A percentile compares a stretch with the other conserved stretches of the same genome.
Conservation (phyloP, 2,888 invertebrate genomes). For the Polymixis lichenea region DNA sequence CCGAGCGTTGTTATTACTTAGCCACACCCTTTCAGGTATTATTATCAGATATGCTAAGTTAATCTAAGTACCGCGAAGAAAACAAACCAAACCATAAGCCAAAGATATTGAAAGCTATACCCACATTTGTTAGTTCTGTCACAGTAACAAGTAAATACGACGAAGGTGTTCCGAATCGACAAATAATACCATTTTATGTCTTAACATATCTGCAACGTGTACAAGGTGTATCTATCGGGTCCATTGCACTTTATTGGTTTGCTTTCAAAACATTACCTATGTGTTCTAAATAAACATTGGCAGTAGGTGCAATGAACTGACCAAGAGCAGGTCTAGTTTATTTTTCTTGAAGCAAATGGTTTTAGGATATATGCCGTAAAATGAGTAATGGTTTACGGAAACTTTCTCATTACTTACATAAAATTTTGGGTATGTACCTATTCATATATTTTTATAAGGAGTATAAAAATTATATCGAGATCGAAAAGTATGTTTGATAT, state of each 20-base stretch:
- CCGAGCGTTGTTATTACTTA: no score
- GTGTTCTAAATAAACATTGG: conserved; percentile 78
- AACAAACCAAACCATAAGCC: background rate
- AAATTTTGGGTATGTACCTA: conserved; percentile 43
- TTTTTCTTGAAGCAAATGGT: conserved; percentile 72
- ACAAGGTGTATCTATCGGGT: conserved; percentile 75
- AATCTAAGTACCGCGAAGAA: background rate
- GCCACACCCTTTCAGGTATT: no score
- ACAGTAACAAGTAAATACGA: conserved; percentile 50
- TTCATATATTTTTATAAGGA: conserved; percentile 40
- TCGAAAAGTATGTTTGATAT: background rate
- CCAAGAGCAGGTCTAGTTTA: conserved; percentile 69
- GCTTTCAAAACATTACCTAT: conserved; percentile 77
- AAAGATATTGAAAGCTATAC: conserved; percentile 14
- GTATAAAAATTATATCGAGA: conserved; percentile 28
- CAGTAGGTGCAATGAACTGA: conserved; percentile 76
- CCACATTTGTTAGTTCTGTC: conserved; percentile 43
- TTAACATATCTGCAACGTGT: conserved; percentile 68
- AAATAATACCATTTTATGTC: conserved; percentile 64
- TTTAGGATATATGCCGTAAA: conserved; percentile 74
- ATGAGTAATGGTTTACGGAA: conserved; percentile 73
- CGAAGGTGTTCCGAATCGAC: conserved; percentile 49
- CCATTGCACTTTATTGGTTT: conserved; percentile 79
- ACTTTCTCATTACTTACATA: conserved; percentile 66
- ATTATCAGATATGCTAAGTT: background rate